Percentiles rank a stretch among this genome's conserved stretches.
Conservation (phyloP, 2,888 invertebrate species). For the Cephus rjabovi region DNA sequence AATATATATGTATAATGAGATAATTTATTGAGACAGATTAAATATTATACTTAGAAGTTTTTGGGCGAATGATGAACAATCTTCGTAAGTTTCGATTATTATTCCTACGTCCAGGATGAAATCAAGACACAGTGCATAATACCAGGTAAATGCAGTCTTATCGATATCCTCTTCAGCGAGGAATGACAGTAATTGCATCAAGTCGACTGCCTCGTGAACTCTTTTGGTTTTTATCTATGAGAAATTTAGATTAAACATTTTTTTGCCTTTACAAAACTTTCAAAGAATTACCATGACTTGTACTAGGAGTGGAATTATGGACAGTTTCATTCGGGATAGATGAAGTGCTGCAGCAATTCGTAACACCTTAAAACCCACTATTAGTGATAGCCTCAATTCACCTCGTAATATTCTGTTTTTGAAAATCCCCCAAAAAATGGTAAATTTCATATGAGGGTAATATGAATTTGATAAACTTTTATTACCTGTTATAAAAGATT, state of each 20-base stretch:
- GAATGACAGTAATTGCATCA: constrained; percentile 62
- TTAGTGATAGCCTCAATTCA: constrained; percentile 33
- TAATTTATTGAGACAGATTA: neutral
- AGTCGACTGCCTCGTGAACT: constrained; percentile 69
- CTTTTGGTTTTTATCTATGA: constrained; percentile 60
- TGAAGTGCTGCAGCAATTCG: constrained; percentile 38
- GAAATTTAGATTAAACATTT: neutral
- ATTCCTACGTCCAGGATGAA: constrained; percentile 72
- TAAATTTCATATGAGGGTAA: neutral
- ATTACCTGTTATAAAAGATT: constrained; percentile 59
- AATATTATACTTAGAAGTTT: constrained; percentile 37
- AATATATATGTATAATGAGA: neutral
- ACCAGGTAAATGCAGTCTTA: constrained; percentile 65
- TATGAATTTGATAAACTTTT: neutral
- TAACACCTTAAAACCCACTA: constrained; percentile 41
- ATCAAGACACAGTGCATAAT: constrained; percentile 72
- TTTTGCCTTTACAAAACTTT: neutral
- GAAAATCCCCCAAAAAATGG: neutral
- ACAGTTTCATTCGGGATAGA: constrained; percentile 32
- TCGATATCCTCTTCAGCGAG: constrained; percentile 51
- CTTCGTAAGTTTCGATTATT: constrained; percentile 67
- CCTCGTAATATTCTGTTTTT: constrained; percentile 31
- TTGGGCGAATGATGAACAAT: constrained; percentile 67
- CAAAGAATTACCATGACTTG: constrained; percentile 39
- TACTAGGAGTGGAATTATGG: constrained; percentile 43